Evolutionary conservation across 2,797 vertebrate species (phyloP), one percentile per base, ranked within the genome.

Genomic region (Antrozous pallidus): DNA sequence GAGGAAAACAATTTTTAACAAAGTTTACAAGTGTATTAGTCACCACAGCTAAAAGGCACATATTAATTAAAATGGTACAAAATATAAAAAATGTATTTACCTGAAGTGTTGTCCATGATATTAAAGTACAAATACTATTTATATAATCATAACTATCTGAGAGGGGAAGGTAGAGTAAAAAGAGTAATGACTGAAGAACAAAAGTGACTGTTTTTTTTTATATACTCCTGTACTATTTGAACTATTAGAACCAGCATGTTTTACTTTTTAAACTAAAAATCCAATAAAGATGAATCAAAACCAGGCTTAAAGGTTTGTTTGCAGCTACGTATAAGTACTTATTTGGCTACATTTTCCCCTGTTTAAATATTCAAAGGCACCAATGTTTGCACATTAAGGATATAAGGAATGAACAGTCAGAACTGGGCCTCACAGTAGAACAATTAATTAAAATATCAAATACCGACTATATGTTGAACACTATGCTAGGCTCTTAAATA

Each of bases 261-360:
- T 79, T 80, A 92, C 22, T 80, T 91, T 81, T 87, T 81, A 93
- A 91, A 65, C 20, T 38, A 87, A 91, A 93, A 91, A 47, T 69
- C 45, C 38, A 80, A 40, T 51, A 58, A 88, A 61, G 78, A 83
- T 67, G 33, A 81, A 58, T 79, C 10, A 89, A 87, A 91, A 83
- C 56, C 28, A 85, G 67, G 47, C 47, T 82, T 38, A 63, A 78
- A 77, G 45, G 14, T 67, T 78, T 92, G 40, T 51, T 90, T 93
- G 54, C 93, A 79, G 81, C n/a, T 77, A 56, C 17, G 90, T 18
- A 24, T 58, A 74, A 83, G 18, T 24, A 74, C 42, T 73, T 87
- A 90, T 17, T 56, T 90, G 75, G 9, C 75, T 73, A 47, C 47
- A 61, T 47, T 71, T 40, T 1, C 54, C 40, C 16, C n/a, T 42